These are phyloP conservation scores for Puntigrus tetrazona DNA, from an alignment of 2,113 vertebrate species.

Conservation along the genomic window DNA sequence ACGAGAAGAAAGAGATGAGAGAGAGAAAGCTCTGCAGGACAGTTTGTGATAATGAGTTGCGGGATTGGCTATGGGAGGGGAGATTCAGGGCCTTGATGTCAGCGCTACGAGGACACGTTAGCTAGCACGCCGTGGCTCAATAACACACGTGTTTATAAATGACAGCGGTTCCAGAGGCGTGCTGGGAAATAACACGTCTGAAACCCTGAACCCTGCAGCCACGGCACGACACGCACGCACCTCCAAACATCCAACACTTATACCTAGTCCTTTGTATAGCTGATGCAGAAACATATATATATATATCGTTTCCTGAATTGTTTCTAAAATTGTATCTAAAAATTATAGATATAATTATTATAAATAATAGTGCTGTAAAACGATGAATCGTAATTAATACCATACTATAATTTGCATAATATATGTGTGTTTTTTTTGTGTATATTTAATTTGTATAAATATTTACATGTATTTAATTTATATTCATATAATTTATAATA, in stretches of 20 bases:
- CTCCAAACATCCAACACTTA: background rate
- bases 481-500: too few relatives aligned
- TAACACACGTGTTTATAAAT: constrained; percentile 52
- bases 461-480: too few relatives aligned
- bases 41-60: constrained; percentile 53
- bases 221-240: background rate
- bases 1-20: constrained; percentile 31
- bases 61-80: constrained; percentile 41
- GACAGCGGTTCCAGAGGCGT: background rate
- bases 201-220: constrained; percentile 47
- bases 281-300: background rate
- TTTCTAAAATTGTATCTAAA: too few relatives aligned
- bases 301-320: background rate
- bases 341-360: too few relatives aligned
- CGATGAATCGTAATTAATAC: too few relatives aligned
- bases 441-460: too few relatives aligned
- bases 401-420: too few relatives aligned
- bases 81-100: constrained; percentile 54
- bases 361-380: too few relatives aligned
- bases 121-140: constrained; percentile 43
- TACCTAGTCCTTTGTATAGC: background rate
- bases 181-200: constrained; percentile 38
- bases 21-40: constrained; percentile 36
- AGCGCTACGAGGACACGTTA: constrained; percentile 52
- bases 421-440: too few relatives aligned